Evolutionary conservation across 1,140 invertebrate species (phyloP).

Genomic region (Diorhabda elongata): DNA sequence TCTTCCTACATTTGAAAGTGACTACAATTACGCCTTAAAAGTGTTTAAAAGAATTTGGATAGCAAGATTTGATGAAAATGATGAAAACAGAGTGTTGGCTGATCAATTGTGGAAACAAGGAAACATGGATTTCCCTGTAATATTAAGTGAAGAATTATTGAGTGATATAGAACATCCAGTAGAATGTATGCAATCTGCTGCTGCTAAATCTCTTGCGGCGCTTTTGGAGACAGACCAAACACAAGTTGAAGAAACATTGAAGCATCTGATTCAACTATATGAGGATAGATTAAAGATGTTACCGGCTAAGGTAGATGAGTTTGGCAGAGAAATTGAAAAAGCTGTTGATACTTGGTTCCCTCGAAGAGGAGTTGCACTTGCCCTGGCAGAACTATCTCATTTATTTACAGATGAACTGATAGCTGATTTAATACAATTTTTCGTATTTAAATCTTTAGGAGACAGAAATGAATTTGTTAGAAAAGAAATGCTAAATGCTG

Average conservation of each 20-base stretch:
- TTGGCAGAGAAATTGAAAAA: slow-evolving; percentile 83
- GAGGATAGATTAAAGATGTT: slow-evolving; percentile 74
- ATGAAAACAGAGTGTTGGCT: slow-evolving; percentile 67
- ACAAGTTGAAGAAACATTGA: slow-evolving; percentile 56
- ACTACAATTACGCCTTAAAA: slow-evolving; percentile 55
- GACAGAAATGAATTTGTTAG: slow-evolving; percentile 82
- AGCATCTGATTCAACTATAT: slow-evolving; percentile 70
- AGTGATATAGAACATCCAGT: slow-evolving; percentile 75
- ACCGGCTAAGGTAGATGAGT: slow-evolving; percentile 82
- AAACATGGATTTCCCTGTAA: slow-evolving; percentile 55
- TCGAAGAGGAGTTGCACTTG: slow-evolving; percentile 80
- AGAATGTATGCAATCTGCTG: slow-evolving; percentile 72
- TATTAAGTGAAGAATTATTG: slow-evolving; percentile 62
- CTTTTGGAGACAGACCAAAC: slow-evolving; percentile 57
- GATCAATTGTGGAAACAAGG: slow-evolving; percentile 63
- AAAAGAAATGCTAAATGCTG: slow-evolving; percentile 92
- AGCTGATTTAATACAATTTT: slow-evolving; percentile 70
- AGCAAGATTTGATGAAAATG: slow-evolving; percentile 67
- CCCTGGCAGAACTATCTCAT: slow-evolving; percentile 69
- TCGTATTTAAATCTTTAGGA: slow-evolving; percentile 81
- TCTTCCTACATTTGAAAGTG: slow-evolving; percentile 60
- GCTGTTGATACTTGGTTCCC: slow-evolving; percentile 85
- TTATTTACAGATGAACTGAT: slow-evolving; percentile 66
- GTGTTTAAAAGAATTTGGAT: slow-evolving; percentile 74
- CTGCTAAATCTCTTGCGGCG: slow-evolving; percentile 69